Percentiles rank a stretch among this genome's conserved stretches.
These are phyloP conservation scores for Hylyphantes graminicola DNA, from an alignment of 1,140 invertebrate species.

Conservation along the genomic window DNA sequence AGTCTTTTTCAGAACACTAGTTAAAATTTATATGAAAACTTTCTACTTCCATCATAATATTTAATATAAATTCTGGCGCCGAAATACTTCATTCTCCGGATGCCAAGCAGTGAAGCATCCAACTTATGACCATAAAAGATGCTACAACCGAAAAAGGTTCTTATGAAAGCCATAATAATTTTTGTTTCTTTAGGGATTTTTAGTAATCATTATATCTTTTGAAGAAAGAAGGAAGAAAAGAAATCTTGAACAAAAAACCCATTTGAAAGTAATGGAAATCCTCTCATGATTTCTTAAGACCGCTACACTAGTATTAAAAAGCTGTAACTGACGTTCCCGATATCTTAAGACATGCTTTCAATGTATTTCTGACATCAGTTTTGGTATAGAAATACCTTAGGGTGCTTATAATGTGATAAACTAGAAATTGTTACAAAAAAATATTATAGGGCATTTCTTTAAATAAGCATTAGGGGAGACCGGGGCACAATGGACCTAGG, in stretches of 20 bases:
- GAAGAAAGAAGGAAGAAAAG: conserved; percentile 3
- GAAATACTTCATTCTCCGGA: conserved; percentile 1
- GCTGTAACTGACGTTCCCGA: too few species aligned
- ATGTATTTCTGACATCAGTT: too few species aligned
- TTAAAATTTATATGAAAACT: conserved; percentile 3
- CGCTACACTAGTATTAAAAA: not conserved
- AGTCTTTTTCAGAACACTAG: too few species aligned
- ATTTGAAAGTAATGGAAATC: conserved; percentile 40
- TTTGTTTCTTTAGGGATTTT: conserved; percentile 21
- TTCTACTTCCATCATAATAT: not conserved
- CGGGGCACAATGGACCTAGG: too few species aligned
- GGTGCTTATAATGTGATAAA: too few species aligned
- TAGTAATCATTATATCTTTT: conserved; percentile 54
- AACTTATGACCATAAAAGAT: conserved; percentile 11
- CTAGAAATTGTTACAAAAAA: too few species aligned
- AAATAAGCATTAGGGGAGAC: too few species aligned
- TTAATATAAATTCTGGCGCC: conserved; percentile 2
- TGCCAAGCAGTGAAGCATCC: not conserved
- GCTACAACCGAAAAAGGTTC: not conserved
- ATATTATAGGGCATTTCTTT: too few species aligned
- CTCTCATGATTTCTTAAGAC: conserved; percentile 5
- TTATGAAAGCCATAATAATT: conserved; percentile 9
- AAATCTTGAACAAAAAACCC: conserved; percentile 9
- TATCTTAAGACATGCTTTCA: too few species aligned
- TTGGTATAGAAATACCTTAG: too few species aligned